Conservation (phyloP, 2,113 vertebrate genomes). For the Ophiodon elongatus region DNA sequence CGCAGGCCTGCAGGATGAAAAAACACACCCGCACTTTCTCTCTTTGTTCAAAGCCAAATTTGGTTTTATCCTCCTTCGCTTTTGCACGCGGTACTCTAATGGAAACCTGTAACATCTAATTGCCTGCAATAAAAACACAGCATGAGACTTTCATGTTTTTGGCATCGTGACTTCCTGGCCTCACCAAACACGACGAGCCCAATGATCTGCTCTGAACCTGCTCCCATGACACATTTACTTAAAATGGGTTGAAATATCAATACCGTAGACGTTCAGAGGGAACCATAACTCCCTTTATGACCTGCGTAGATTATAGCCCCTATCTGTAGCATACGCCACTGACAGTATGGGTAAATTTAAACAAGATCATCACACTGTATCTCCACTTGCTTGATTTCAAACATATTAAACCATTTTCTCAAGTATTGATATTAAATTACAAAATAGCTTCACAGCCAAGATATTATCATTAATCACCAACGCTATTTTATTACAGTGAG, state of each 20-base stretch:
- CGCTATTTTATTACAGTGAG: background rate
- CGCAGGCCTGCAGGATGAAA: slow-evolving; percentile 74
- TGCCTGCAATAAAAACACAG: slow-evolving; percentile 68
- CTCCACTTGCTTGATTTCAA: slow-evolving; percentile 53
- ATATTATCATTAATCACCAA: background rate
- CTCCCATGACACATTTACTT: slow-evolving; percentile 48
- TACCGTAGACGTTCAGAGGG: slow-evolving; percentile 48
- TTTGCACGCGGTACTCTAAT: slow-evolving; percentile 44
- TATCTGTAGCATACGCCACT: slow-evolving; percentile 60
- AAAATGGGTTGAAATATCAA: slow-evolving; percentile 52
- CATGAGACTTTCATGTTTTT: slow-evolving; percentile 60
- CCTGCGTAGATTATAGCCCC: slow-evolving; percentile 53
- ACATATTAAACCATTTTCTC: slow-evolving; percentile 39
- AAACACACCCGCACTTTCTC: slow-evolving; percentile 38
- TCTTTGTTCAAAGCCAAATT: slow-evolving; percentile 70
- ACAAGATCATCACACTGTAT: slow-evolving; percentile 48
- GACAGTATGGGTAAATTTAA: slow-evolving; percentile 59
- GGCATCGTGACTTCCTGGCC: slow-evolving; percentile 54
- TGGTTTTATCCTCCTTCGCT: slow-evolving; percentile 43
- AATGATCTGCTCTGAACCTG: slow-evolving; percentile 45
- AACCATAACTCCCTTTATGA: slow-evolving; percentile 66
- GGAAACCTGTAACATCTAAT: slow-evolving; percentile 73
- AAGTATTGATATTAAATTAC: slow-evolving; percentile 36
- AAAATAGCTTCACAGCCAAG: slow-evolving; percentile 12
- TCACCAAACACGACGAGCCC: slow-evolving; percentile 37